Evolutionary conservation across 2,888 invertebrate genomes (phyloP).

Genomic region (Nematopogon swammerdamellus): DNA sequence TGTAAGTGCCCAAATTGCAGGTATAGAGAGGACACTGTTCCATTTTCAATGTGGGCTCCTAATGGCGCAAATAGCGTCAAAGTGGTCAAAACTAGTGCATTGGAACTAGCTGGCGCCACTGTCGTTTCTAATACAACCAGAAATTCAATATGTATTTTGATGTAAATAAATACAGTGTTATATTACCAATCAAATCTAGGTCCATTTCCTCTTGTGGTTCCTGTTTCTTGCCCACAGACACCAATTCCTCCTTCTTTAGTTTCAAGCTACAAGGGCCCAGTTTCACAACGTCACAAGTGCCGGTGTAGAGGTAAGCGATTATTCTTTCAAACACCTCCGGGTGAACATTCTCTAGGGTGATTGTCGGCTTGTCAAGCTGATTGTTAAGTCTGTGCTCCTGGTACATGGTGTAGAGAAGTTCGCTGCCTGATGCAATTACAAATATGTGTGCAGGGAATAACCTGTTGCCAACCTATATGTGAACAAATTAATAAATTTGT

Average conservation of each 20-base stretch:
- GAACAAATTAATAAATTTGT: too few species aligned
- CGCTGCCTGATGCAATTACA: constrained; percentile 64
- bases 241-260: constrained; percentile 39
- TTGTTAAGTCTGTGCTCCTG: constrained; percentile 22
- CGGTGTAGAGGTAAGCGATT: constrained; percentile 68
- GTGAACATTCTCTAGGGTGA: constrained; percentile 52
- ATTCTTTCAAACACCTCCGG: constrained; percentile 69
- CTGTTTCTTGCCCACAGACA: constrained; percentile 22
- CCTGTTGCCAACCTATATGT: constrained; percentile 52
- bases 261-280: constrained; percentile 47
- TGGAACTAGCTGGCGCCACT: too few species aligned
- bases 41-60: too few species aligned
- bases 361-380: constrained; percentile 27
- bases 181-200: constrained; percentile 27
- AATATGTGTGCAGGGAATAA: constrained; percentile 70
- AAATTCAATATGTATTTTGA: too few species aligned
- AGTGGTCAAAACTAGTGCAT: too few species aligned
- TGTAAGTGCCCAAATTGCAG: too few species aligned
- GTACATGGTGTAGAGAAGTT: constrained; percentile 59
- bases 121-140: too few species aligned
- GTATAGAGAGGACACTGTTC: too few species aligned
- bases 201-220: constrained; percentile 19
- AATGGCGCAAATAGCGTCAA: too few species aligned
- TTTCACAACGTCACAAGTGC: constrained; percentile 59
- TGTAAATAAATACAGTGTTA: too few species aligned